Evolutionary conservation across 64 coral and sea anemone genomes (phyloP), one percentile per base, ranked within the genome.

Genomic region (Montipora sp.): DNA sequence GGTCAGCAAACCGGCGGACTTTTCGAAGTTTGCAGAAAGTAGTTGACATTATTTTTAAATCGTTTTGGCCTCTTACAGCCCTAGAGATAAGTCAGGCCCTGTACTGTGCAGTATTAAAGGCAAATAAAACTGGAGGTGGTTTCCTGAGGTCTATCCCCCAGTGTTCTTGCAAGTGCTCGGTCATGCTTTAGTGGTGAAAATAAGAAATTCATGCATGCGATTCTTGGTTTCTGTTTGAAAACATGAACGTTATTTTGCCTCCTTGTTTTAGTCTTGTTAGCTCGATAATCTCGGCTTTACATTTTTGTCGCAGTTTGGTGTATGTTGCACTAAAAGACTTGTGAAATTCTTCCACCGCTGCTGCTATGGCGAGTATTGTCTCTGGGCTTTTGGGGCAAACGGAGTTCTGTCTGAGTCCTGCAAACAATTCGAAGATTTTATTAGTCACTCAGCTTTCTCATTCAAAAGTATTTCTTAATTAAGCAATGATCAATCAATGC

Each of bases 281-380:
- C 46, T 85, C 65, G n/a, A 71, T 71, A 27, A 85, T 19, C 15
- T 85, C 82, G 47, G 43, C 18, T 8, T 22, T 70, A 63, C 15
- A 71, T 20, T 85, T 85, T 70, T 10, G 18, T 45, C 61, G 46
- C 47, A 85, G 21, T 19, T 85, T 46, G 19, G 48, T 44, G 82
- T 85, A 85, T n/a, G 65, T 72, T 49, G 16, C 18, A 22, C 18
- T 50, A 22, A 85, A 85, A 1, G 82, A 85, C 18, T 5, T 50
- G 60, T 85, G 68, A 50, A 85, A 85, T 48, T 85, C 82, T 1
- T 85, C 61, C 7, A 85, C 65, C 7, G 82, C 46, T 85, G 47
- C 19, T 50, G 67, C 82, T 23, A 85, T 71, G 7, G 66, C 5
- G 22, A 44, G n/a, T 21, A 0, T 14, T 5, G 18, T 12, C 7